Conservation (phyloP, 2,113 vertebrate genomes). For the Lepus timidus region DNA sequence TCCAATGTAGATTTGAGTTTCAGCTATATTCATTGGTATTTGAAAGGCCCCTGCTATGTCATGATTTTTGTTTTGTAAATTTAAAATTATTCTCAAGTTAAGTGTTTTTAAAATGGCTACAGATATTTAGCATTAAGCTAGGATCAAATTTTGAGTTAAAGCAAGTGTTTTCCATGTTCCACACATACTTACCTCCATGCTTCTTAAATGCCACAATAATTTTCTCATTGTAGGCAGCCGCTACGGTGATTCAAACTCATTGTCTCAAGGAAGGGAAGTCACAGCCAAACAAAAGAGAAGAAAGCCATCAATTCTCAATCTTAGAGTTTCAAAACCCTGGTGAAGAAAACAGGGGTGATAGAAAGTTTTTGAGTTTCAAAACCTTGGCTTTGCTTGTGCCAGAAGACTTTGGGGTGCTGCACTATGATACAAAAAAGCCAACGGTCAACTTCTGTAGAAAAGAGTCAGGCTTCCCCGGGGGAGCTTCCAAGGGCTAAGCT, state of each 20-base stretch:
- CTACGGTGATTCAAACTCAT: neutral
- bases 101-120: neutral
- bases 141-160: constrained; percentile 12
- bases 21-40: constrained; percentile 1
- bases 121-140: constrained; percentile 1
- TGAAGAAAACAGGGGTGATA: constrained; percentile 58
- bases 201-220: neutral
- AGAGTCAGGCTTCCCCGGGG: neutral
- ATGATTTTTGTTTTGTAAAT: too few species aligned
- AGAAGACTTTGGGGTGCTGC: constrained; percentile 27
- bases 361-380: constrained; percentile 66
- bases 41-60: neutral
- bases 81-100: too few species aligned
- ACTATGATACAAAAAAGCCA: constrained; percentile 3
- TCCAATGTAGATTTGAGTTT: constrained; percentile 22
- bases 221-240: neutral
- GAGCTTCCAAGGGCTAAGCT: neutral
- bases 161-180: neutral
- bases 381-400: constrained; percentile 42
- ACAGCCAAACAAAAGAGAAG: constrained; percentile 51
- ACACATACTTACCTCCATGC: neutral
- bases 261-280: constrained; percentile 47
- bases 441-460: neutral
- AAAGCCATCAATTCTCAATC: constrained; percentile 51
- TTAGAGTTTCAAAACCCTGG: constrained; percentile 69